These are phyloP conservation scores for Metacarcinus magister DNA, from an alignment of 2,888 invertebrate genomes.

Conservation along the genomic window DNA sequence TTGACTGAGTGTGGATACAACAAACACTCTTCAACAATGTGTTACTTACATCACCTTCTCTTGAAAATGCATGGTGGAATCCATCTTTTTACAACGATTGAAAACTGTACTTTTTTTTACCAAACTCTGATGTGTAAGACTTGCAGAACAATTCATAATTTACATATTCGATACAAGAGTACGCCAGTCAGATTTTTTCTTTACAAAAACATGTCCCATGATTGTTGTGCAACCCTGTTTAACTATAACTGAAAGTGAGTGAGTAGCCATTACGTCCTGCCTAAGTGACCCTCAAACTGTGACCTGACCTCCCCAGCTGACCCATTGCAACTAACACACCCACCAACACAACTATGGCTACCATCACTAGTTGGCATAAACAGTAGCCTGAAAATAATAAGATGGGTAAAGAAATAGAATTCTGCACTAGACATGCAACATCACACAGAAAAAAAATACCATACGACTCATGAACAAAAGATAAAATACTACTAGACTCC, in stretches of 20 bases:
- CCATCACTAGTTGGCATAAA: slow-evolving; percentile 64
- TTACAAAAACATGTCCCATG: neutral
- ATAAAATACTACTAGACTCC: slow-evolving; percentile 76
- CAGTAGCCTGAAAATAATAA: slow-evolving; percentile 55
- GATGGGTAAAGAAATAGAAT: slow-evolving; percentile 61
- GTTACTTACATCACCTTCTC: neutral
- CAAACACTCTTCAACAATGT: neutral
- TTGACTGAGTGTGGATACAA: neutral
- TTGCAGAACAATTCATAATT: neutral
- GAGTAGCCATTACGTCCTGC: neutral
- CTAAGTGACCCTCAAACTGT: slow-evolving; percentile 52
- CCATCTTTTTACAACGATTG: neutral
- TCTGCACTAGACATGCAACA: slow-evolving; percentile 77
- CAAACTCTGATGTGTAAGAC: neutral
- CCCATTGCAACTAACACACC: slow-evolving; percentile 57
- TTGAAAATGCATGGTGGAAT: neutral
- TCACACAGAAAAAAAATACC: slow-evolving; percentile 70
- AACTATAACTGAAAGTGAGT: neutral
- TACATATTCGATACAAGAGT: neutral
- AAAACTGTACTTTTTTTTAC: neutral
- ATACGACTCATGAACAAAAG: slow-evolving; percentile 60
- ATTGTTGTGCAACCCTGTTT: neutral
- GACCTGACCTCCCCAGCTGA: slow-evolving; percentile 51
- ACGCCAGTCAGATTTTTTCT: slow-evolving; percentile 35
- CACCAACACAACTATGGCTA: slow-evolving; percentile 67